Conservation (phyloP, 2,113 vertebrate species). For the Burhinus bistriatus region DNA sequence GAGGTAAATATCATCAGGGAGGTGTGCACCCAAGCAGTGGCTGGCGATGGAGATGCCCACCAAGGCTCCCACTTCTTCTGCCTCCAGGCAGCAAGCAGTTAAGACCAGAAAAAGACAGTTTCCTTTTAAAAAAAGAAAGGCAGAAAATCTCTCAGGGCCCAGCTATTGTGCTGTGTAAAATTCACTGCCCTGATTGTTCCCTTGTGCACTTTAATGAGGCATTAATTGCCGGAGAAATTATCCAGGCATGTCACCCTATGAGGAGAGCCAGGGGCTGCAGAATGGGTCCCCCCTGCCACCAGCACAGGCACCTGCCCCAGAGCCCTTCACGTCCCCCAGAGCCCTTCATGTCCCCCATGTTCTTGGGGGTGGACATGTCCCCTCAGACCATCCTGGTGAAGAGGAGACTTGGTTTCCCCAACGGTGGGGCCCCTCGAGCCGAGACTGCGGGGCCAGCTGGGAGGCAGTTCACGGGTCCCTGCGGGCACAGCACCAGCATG, state of each 20-base stretch:
- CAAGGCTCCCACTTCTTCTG: not conserved
- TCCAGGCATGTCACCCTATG: not conserved
- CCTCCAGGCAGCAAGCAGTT: not conserved
- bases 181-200: conserved; percentile 27
- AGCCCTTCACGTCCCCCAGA: not conserved
- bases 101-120: conserved; percentile 8
- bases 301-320: not conserved
- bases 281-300: not conserved
- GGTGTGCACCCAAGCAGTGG: fast-evolving
- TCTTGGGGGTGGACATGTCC: not conserved
- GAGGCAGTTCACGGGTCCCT: not conserved
- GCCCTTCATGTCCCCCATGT: not conserved
- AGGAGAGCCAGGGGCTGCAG: not conserved
- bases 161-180: not conserved
- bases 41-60: not conserved
- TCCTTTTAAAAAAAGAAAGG: not conserved
- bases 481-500: not conserved
- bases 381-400: not conserved
- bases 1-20: not conserved
- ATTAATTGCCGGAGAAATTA: conserved; percentile 43
- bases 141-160: not conserved
- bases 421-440: fast-evolving
- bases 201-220: conserved; percentile 40
- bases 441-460: fast-evolving
- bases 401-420: not conserved